Evolutionary conservation across 1,140 invertebrate genomes (phyloP).

Genomic region (Sarcophaga bullata): DNA sequence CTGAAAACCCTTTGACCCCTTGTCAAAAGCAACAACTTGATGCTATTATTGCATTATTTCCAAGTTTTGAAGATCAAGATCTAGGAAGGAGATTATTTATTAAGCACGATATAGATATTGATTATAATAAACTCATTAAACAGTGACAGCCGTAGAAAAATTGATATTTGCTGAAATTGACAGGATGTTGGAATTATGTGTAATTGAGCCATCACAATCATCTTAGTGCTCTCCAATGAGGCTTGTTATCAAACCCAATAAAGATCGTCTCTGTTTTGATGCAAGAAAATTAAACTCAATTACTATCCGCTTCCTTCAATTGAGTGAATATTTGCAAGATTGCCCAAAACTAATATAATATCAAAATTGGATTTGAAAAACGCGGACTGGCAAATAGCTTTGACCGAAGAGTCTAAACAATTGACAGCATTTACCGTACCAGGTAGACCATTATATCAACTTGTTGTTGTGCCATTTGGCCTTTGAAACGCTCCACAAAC

Average conservation of each 20-base stretch:
- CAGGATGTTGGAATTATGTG: no score
- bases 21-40: background rate
- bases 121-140: background rate
- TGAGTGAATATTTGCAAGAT: conserved; percentile 47
- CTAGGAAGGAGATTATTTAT: background rate
- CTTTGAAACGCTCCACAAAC: conserved; percentile 59
- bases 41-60: background rate
- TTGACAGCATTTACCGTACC: conserved; percentile 67
- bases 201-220: no score
- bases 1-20: conserved; percentile 33
- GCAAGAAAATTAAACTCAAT: background rate
- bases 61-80: background rate
- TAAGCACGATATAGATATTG: background rate
- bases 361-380: conserved; percentile 56
- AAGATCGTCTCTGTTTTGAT: conserved; percentile 29
- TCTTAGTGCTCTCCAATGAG: no score
- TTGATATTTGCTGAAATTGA: no score
- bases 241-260: conserved; percentile 33
- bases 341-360: conserved; percentile 42
- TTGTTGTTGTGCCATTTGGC: conserved; percentile 66
- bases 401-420: conserved; percentile 50
- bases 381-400: conserved; percentile 60
- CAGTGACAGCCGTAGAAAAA: no score
- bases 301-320: conserved; percentile 48
- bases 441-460: conserved; percentile 63